Evolutionary conservation across 2,113 vertebrate genomes (phyloP).

Genomic region (Pelusios castaneus): DNA sequence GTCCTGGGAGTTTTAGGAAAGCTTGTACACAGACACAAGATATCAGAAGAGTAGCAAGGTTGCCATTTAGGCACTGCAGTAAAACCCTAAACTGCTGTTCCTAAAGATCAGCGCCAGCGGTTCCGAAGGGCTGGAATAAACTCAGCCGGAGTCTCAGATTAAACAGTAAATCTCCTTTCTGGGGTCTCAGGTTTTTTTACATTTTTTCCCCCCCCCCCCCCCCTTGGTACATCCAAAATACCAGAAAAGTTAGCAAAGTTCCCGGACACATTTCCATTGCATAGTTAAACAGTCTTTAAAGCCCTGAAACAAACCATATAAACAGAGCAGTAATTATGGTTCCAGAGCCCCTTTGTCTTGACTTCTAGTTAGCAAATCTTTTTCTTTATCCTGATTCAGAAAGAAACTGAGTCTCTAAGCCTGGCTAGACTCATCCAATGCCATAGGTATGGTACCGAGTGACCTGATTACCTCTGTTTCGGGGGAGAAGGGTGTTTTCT

Average conservation of each 20-base stretch:
- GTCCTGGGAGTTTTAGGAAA: neutral
- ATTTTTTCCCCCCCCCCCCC: neutral
- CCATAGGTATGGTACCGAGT: rapidly evolving
- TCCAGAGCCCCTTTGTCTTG: neutral
- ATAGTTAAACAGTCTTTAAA: neutral
- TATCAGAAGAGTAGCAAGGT: neutral
- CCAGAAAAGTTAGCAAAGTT: neutral
- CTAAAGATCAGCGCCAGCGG: neutral
- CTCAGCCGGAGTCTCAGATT: neutral
- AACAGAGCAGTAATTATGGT: neutral
- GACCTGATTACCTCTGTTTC: neutral
- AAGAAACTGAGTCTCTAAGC: rapidly evolving
- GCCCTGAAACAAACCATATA: conserved; percentile 19
- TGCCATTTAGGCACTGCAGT: rapidly evolving
- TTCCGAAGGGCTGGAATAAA: neutral
- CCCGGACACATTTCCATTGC: neutral
- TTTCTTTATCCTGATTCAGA: neutral
- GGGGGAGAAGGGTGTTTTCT: neutral
- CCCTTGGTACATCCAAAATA: neutral
- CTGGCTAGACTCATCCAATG: neutral
- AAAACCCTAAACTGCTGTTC: neutral
- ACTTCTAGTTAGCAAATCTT: neutral
- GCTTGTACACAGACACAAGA: neutral
- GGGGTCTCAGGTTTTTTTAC: neutral
- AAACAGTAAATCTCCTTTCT: neutral